Percentiles rank a stretch among this genome's conserved stretches.
Evolutionary conservation across 2,113 vertebrate species (phyloP).

Genomic region (Epinephelus lanceolatus): DNA sequence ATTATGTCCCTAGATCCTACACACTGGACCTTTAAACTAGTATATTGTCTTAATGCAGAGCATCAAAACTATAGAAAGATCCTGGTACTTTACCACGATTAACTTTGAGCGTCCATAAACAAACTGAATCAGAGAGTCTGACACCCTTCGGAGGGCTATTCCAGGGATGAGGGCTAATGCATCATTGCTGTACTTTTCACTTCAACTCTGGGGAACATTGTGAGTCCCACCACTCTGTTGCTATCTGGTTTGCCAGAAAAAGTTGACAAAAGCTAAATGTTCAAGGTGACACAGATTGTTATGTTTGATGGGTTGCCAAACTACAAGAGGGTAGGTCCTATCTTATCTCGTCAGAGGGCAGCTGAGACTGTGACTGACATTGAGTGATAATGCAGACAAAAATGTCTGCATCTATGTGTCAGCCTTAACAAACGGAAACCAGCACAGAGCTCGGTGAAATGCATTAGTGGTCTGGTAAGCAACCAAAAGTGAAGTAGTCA

Average conservation of each 20-base stretch:
- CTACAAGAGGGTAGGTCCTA: not conserved
- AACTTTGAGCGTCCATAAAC: not conserved
- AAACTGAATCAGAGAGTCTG: not conserved
- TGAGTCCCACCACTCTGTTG: not conserved
- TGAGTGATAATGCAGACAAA: not conserved
- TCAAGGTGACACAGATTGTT: not conserved
- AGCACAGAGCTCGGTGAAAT: not conserved
- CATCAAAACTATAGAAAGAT: not conserved
- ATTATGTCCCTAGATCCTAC: too few species aligned
- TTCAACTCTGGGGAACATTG: not conserved
- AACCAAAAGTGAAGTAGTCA: not conserved
- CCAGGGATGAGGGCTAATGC: too few species aligned
- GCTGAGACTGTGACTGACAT: not conserved
- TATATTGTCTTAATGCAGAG: not conserved
- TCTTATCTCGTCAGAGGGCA: not conserved
- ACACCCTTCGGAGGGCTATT: too few species aligned
- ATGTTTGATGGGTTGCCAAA: not conserved
- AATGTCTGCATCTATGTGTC: not conserved
- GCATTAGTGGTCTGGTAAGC: not conserved
- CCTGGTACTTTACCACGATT: not conserved
- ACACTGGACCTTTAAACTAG: too few species aligned
- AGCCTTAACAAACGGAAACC: not conserved
- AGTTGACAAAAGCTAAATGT: not conserved
- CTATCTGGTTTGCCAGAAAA: not conserved
- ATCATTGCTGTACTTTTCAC: too few species aligned